These are phyloP conservation scores for Mechanitis messenoides DNA, from an alignment of 2,888 invertebrate genomes.

Conservation along the genomic window DNA sequence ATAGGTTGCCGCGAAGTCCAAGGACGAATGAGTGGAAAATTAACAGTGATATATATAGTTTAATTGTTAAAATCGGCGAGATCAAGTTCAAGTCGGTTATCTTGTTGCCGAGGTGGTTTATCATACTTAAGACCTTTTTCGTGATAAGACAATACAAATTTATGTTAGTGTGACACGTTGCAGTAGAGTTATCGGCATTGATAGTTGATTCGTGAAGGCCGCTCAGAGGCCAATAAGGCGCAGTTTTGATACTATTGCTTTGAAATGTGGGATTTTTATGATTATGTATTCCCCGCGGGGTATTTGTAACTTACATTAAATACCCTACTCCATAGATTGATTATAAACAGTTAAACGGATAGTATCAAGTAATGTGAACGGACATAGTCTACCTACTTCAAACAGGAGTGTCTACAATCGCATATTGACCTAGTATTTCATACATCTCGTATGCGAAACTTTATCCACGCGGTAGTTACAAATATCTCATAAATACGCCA, in stretches of 20 bases:
- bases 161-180: slow-evolving; percentile 72
- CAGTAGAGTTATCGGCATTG: slow-evolving; percentile 68
- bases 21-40: slow-evolving; percentile 18
- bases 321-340: neutral
- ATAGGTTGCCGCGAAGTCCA: neutral
- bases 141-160: slow-evolving; percentile 72
- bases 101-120: slow-evolving; percentile 59
- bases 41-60: slow-evolving; percentile 18
- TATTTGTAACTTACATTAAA: neutral
- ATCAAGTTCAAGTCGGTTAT: slow-evolving; percentile 41
- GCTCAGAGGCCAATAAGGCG: slow-evolving; percentile 57
- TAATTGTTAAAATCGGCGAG: slow-evolving; percentile 17
- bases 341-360: neutral
- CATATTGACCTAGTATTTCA: slow-evolving; percentile 32
- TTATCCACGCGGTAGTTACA: slow-evolving; percentile 39
- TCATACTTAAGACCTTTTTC: slow-evolving; percentile 54
- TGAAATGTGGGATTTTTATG: slow-evolving; percentile 4
- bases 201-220: slow-evolving; percentile 59
- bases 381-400: slow-evolving; percentile 15
- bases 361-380: slow-evolving; percentile 12
- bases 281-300: slow-evolving; percentile 9
- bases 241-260: slow-evolving; percentile 23
- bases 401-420: slow-evolving; percentile 29
- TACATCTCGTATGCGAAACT: slow-evolving; percentile 37
- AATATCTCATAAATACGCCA: slow-evolving; percentile 60